Base-by-base conservation (phyloP, 92 coral and sea anemone genomes). In the Zoanthus solanderi region DNA sequence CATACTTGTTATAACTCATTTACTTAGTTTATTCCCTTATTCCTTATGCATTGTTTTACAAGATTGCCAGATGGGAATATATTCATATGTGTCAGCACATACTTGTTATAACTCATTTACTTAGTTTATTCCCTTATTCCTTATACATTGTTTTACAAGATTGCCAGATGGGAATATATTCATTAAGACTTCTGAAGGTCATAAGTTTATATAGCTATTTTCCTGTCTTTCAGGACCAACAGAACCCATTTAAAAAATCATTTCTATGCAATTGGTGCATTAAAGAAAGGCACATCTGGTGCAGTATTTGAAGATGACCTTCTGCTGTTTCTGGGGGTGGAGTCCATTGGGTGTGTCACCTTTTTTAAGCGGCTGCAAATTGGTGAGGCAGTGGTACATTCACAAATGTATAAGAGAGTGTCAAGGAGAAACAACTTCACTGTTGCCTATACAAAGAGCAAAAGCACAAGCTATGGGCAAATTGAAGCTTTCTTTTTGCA, bases 181-280 rank as follows among this genome's bases (percentile, higher is more conserved):
- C 74, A 30, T 68, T 31, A 7, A 68, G 45, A 29, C 46, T 31
- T 68, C 74, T 68, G 74, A 68, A 31, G 74, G 44, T 30, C 74
- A 30, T 68, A 68, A 29, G 9, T 68, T 68, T 68, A 66, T 29
- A 68, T 68, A 29, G 74, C 74, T 68, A 68, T 68, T 68, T 68
- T 68, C 74, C 74, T 68, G 45, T 74, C 79, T 72, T 88, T 56
- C 30, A 88, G 91, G 65, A 81, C 83, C 50, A 88, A 88, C 87
- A 88, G 83, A 82, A 81, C 87, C 42, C 91, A 81, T 48, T 87
- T 88, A 42, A 88, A 88, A 72, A 75, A 88, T 8, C 87, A 88
- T 15, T 81, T 81, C 74, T 88, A 80, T 81, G 87, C 87, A 47
- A 78, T 88, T 60, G 87, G 91, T 72, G 91, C 91, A 72, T 32